Evolutionary conservation across 2,797 vertebrate species (phyloP), one percentile per base, ranked within the genome.

Genomic region (Orientallactaga sibirica): DNA sequence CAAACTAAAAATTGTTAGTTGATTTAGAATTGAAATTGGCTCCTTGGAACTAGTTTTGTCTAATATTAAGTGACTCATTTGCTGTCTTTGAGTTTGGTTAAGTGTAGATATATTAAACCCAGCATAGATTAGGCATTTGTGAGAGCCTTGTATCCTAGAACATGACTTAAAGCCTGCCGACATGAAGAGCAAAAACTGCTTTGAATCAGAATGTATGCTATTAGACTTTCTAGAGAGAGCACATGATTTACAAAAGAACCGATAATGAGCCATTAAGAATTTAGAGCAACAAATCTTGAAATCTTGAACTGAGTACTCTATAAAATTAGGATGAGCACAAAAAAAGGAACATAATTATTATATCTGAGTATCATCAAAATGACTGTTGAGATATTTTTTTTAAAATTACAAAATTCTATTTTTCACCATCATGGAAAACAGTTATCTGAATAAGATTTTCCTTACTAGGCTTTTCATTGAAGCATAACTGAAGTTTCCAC

Each of bases 81-180:
- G 67, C 67, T 86, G 71, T 81, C 95, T 96, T 95, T 94, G 80
- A 94, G 77, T 92, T 89, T 90, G 61, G 90, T 95, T 97, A 90
- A 73, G 85, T 86, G 85, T 94, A 85, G 88, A 78, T 88, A 18
- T 92, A 93, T 75, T 95, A 96, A 96, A 81, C 20, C 64, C 82
- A 93, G 88, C 82, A 77, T 92, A 91, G 82, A 91, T 90, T 76
- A 95, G 90, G 86, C 79, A 93, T 89, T 76, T 52, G 48, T 2
- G 1, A 94, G 58, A 89, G 77, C 2, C 24, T 73, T 71, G 55
- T 22, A 19, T 77, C 43, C 18, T 37, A 20, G 76, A 87, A 93
- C 79, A 37, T 90, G 82, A 91, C 15, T 66, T n/a, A 19, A 68
- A 64, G 27, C 16, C 88, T 92, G 90, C 95, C 94, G 95, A 29